Evolutionary conservation across 2,113 vertebrate species (phyloP).

Genomic region (Chloropsis cyanopogon): DNA sequence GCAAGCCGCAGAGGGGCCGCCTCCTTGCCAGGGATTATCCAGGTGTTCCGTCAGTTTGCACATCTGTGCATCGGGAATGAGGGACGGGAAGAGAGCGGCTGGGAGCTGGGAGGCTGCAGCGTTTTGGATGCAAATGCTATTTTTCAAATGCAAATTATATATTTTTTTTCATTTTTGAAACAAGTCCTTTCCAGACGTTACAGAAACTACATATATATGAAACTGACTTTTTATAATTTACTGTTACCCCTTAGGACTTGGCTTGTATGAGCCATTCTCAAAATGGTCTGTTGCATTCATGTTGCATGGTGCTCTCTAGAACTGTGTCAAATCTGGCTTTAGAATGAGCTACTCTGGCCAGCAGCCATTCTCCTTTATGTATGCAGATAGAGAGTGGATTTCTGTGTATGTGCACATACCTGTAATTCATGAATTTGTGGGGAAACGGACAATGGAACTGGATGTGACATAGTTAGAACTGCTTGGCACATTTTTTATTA

Average conservation of each 20-base stretch:
- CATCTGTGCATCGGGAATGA: neutral
- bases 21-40: neutral
- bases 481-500: neutral
- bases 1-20: neutral
- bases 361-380: neutral
- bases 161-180: neutral
- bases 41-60: neutral
- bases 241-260: neutral
- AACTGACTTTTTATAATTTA: neutral
- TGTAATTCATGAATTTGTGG: neutral
- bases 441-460: constrained; percentile 38
- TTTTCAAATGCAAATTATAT: too few relatives aligned
- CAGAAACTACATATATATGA: neutral
- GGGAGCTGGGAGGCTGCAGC: neutral
- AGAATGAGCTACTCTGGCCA: neutral
- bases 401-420: neutral
- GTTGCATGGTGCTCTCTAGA: neutral
- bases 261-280: neutral
- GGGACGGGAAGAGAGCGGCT: neutral
- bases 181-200: neutral
- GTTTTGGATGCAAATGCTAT: neutral
- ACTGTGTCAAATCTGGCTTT: neutral
- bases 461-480: neutral
- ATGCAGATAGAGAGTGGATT: neutral
- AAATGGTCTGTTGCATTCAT: neutral